Evolutionary conservation across 2,888 invertebrate genomes (phyloP).

Genomic region (Ophion costatus): DNA sequence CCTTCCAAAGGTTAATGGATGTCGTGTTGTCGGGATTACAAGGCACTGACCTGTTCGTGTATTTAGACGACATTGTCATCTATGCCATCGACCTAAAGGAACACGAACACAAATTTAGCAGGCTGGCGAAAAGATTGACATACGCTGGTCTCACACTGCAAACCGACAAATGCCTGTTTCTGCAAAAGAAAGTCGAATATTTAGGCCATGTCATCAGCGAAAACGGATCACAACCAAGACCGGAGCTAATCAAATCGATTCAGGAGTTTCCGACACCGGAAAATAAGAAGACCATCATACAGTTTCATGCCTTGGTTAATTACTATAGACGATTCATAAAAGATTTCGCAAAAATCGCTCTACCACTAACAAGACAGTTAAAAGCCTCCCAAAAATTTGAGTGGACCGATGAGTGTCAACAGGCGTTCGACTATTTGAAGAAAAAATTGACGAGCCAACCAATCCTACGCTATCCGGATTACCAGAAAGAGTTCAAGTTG

Average conservation of each 20-base stretch:
- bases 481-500: too few relatives aligned
- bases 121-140: constrained; percentile 52
- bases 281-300: constrained; percentile 51
- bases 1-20: too few relatives aligned
- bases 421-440: constrained; percentile 60
- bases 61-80: constrained; percentile 46
- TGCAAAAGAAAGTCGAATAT: constrained; percentile 49
- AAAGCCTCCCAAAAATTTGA: constrained; percentile 16
- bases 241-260: constrained; percentile 31
- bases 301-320: constrained; percentile 45
- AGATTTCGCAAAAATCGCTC: neutral
- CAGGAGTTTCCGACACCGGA: constrained; percentile 52
- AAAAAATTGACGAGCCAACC: constrained; percentile 45
- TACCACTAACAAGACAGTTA: too few relatives aligned
- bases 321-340: constrained; percentile 61
- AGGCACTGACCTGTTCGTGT: constrained; percentile 48
- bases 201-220: constrained; percentile 59
- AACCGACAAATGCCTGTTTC: constrained; percentile 58
- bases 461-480: constrained; percentile 19
- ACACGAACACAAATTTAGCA: constrained; percentile 46
- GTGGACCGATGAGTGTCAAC: constrained; percentile 45
- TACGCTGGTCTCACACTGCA: constrained; percentile 36
- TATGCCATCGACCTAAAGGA: constrained; percentile 46
- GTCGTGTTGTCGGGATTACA: too few relatives aligned
- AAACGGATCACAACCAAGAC: neutral